Evolutionary conservation across 53 echinoderm and acorn worm species (phyloP).

Genomic region (Luidia sarsii): DNA sequence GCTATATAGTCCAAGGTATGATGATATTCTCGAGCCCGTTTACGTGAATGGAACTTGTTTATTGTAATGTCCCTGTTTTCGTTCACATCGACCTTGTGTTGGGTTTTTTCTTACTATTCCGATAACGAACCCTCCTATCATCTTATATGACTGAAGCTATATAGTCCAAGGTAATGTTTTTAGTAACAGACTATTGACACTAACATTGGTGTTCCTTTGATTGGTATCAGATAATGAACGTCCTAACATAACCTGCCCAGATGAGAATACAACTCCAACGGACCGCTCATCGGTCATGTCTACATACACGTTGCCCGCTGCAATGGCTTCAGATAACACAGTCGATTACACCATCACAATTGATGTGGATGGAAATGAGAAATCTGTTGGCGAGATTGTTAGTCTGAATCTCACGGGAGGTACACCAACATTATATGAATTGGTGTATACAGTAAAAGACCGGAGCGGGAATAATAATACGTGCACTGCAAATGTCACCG

Average conservation of each 20-base stretch:
- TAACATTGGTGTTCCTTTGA: too few relatives aligned
- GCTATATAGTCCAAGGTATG: too few relatives aligned
- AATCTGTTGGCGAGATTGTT: not conserved
- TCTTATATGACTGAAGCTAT: too few relatives aligned
- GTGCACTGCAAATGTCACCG: not conserved
- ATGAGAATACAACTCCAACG: not conserved
- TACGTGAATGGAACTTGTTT: too few relatives aligned
- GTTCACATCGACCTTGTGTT: too few relatives aligned
- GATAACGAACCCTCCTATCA: too few relatives aligned
- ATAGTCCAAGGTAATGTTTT: too few relatives aligned
- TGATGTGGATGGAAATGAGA: not conserved
- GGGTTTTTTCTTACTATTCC: too few relatives aligned
- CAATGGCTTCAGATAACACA: not conserved
- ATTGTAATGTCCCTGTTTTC: too few relatives aligned
- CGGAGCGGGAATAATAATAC: not conserved
- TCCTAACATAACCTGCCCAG: constrained; percentile 15
- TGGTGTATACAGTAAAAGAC: constrained; percentile 3
- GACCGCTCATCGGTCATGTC: not conserved
- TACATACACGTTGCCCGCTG: not conserved
- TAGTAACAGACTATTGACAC: too few relatives aligned
- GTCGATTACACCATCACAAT: not conserved
- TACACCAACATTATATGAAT: not conserved
- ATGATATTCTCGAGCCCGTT: too few relatives aligned
- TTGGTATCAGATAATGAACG: constrained; percentile 1
- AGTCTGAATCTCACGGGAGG: not conserved